These are phyloP conservation scores for Zoroaster sp. DNA, from an alignment of 53 echinoderm and acorn worm genomes.

Conservation along the genomic window DNA sequence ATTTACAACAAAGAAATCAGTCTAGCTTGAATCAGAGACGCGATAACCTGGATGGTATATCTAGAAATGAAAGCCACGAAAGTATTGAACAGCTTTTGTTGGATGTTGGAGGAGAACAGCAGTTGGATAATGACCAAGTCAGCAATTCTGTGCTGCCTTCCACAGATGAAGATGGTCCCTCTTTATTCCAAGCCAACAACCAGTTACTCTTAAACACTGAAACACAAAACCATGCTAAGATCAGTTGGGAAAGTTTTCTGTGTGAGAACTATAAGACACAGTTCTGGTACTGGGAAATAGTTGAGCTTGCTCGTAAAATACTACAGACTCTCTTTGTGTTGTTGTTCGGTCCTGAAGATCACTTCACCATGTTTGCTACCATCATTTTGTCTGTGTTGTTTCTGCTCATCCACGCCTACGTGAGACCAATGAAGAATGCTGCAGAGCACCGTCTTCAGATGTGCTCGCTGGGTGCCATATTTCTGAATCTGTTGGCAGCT, in stretches of 20 bases:
- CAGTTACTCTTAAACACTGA: neutral
- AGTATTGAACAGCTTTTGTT: neutral
- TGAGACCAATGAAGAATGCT: constrained; percentile 55
- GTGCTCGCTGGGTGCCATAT: constrained; percentile 49
- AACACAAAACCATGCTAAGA: neutral
- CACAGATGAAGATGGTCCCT: neutral
- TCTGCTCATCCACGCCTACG: constrained; percentile 54
- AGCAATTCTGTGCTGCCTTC: too few relatives aligned
- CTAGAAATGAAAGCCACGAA: neutral
- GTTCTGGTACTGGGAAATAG: constrained; percentile 64
- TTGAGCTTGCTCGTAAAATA: constrained; percentile 47
- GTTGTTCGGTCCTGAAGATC: constrained; percentile 35
- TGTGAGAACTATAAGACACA: constrained; percentile 53
- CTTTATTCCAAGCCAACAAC: neutral
- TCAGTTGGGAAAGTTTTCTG: constrained; percentile 42
- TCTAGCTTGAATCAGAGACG: neutral
- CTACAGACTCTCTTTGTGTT: constrained; percentile 4
- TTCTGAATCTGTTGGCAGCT: constrained; percentile 58
- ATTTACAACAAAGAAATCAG: neutral
- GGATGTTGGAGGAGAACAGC: neutral
- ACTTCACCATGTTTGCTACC: constrained; percentile 36
- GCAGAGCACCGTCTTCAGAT: constrained; percentile 58
- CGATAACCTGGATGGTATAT: neutral
- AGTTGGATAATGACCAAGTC: neutral
- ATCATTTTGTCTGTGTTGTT: constrained; percentile 51